Conservation (phyloP, 2,888 invertebrate species). For the Congeria kusceri region DNA sequence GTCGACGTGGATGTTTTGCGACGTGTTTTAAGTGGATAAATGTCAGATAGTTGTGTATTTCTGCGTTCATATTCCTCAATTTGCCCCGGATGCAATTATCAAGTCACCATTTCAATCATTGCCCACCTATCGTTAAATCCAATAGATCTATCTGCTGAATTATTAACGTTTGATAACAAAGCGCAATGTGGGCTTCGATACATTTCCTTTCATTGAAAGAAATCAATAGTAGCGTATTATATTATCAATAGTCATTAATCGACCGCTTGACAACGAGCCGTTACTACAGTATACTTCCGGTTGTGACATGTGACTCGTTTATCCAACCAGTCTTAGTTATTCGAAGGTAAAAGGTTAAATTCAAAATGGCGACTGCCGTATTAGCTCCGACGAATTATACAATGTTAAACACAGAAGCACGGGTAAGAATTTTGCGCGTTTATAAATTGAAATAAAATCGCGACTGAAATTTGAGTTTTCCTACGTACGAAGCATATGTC, state of each 20-base stretch:
- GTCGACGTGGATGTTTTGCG: too few relatives aligned
- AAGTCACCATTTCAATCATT: too few relatives aligned
- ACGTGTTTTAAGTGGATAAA: too few relatives aligned
- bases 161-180: not conserved
- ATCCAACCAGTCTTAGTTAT: constrained; percentile 48
- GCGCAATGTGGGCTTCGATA: not conserved
- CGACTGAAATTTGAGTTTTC: constrained; percentile 8
- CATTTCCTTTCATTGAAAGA: not conserved
- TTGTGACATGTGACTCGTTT: constrained; percentile 48
- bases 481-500: not conserved
- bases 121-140: too few relatives aligned
- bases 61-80: too few relatives aligned
- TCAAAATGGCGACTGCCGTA: constrained; percentile 71
- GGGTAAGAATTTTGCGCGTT: constrained; percentile 61
- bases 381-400: constrained; percentile 51
- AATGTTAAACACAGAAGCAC: constrained; percentile 65
- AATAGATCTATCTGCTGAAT: too few relatives aligned
- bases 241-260: constrained; percentile 29
- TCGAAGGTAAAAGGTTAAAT: constrained; percentile 54
- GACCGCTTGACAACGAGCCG: constrained; percentile 34
- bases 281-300: constrained; percentile 63
- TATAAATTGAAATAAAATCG: constrained; percentile 1
- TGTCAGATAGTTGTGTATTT: too few relatives aligned
- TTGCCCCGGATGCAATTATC: too few relatives aligned
- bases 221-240: not conserved